Evolutionary conservation across 2,797 vertebrate species (phyloP).

Genomic region (Martes flavigula): DNA sequence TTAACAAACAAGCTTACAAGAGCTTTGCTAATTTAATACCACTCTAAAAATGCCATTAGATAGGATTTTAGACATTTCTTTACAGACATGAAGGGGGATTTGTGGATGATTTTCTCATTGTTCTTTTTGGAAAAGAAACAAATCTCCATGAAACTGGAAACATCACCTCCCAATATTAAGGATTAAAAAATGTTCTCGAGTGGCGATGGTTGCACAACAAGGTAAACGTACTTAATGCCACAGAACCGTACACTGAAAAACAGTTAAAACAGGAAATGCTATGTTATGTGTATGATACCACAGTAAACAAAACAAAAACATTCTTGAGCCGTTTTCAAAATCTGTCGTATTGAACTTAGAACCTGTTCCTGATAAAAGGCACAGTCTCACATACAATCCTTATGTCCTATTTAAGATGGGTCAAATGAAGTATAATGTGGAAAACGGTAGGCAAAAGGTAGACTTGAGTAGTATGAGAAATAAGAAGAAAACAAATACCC

Average conservation of each 20-base stretch:
- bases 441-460: constrained; percentile 10
- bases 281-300: neutral
- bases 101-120: neutral
- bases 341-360: constrained; percentile 34
- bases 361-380: constrained; percentile 15
- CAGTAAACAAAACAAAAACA: constrained; percentile 8
- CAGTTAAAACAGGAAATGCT: neutral
- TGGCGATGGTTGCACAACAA: neutral
- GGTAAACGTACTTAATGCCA: neutral
- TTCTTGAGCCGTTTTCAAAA: constrained; percentile 28
- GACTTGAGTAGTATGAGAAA: neutral
- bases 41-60: neutral
- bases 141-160: constrained; percentile 56
- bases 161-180: constrained; percentile 25
- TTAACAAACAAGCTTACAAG: neutral
- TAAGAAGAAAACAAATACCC: constrained; percentile 42
- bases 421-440: constrained; percentile 28
- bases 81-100: neutral
- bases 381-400: neutral
- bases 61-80: constrained; percentile 1
- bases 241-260: neutral
- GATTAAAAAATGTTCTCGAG: constrained; percentile 44
- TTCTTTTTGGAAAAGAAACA: constrained; percentile 24
- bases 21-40: constrained; percentile 26
- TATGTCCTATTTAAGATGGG: constrained; percentile 20